Conservation (phyloP, 2,797 vertebrate genomes). For the Lepus townsendii region DNA sequence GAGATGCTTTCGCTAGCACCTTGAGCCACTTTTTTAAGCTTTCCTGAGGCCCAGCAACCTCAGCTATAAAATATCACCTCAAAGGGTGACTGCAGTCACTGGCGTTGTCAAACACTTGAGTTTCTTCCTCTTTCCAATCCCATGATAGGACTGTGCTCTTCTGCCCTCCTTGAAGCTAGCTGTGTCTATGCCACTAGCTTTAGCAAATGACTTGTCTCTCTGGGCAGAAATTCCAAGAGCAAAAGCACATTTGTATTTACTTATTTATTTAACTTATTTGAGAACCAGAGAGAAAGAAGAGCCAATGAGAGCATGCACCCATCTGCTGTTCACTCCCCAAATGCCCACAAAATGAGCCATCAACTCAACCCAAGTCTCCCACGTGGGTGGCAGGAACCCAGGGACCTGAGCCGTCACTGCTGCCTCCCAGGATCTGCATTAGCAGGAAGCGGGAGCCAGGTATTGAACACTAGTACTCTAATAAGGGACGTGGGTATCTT, state of each 20-base stretch:
- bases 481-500: too few species aligned
- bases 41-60: neutral
- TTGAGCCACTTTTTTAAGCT: neutral
- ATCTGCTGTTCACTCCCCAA: too few species aligned
- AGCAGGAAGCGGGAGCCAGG: too few species aligned
- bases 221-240: slow-evolving; percentile 30
- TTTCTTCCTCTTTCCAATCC: neutral
- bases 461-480: too few species aligned
- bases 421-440: too few species aligned
- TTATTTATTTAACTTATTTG: too few species aligned
- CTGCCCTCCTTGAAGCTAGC: neutral
- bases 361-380: too few species aligned
- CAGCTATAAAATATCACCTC: neutral
- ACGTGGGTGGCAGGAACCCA: too few species aligned
- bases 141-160: neutral
- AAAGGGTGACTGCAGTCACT: neutral
- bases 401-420: too few species aligned
- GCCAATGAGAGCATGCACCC: too few species aligned
- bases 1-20: neutral
- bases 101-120: neutral
- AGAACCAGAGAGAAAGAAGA: too few species aligned
- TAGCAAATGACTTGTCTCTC: neutral
- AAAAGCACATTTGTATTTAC: neutral
- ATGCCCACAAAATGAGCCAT: too few species aligned
- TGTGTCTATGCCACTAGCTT: neutral